Evolutionary conservation across 2,113 vertebrate species (phyloP), one percentile per base, ranked within the genome.

Genomic region (Anseranas semipalmata): DNA sequence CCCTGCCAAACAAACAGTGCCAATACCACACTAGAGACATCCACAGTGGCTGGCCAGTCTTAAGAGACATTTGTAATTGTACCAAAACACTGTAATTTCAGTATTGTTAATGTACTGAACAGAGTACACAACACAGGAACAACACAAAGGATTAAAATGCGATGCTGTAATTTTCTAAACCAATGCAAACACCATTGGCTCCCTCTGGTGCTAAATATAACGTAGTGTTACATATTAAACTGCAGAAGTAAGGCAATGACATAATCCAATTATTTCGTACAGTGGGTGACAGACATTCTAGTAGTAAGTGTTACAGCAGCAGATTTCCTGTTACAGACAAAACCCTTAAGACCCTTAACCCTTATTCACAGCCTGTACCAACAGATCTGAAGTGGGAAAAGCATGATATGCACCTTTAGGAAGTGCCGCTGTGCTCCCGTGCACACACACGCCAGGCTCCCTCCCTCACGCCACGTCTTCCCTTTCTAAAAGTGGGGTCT

Each of bases 181-280:
- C 50, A 80, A 30, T 17, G 82, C 78, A 81, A 94, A 94, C 66
- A 84, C 68, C 63, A 56, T 4, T 94, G 93, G 94, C 95, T 97
- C 96, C 95, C 96, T 95, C 97, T 97, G 89, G 92, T 92, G 96
- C 84, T 94, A 96, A 90, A 89, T 53, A 55, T 10, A 75, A 88
- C 0, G 4, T 7, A 88, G 37, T 81, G 81, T 75, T 78, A 55
- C 75, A 79, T 22, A 50, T 30, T 14, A 19, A 63, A 48, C 53
- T 3, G 2, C 55, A 91, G 33, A 58, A 86, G 71, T 20, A 87
- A 96, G 52, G 48, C 59, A 90, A 85, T 10, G 33, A 82, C 58
- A 92, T 68, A 73, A 96, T 80, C 71, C 78, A 76, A 91, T 92
- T 85, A 92, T 65, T 95, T 56, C 0, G 1, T 87, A 62, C 43